phyloP scores from a whole-genome alignment of 2,113 vertebrate species.

The Taurulus bubalis region DNA sequence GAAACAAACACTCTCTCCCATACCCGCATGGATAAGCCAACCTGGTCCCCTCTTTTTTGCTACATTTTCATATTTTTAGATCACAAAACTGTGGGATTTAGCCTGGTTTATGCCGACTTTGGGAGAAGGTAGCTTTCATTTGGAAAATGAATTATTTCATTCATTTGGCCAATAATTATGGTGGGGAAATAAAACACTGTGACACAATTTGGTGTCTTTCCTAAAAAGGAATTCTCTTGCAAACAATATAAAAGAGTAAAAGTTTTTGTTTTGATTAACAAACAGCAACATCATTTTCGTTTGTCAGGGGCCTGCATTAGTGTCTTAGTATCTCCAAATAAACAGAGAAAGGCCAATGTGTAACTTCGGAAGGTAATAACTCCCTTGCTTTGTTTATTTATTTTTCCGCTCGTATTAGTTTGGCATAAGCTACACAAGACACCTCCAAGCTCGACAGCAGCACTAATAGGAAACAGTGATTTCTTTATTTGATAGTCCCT shows the following conservation, averaged over 20 bases:
- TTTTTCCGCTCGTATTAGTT: constrained; percentile 43
- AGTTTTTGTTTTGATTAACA: constrained; percentile 27
- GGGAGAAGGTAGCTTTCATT: constrained; percentile 31
- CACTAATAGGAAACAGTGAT: constrained; percentile 55
- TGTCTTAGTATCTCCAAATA: constrained; percentile 16
- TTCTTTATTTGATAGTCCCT: constrained; percentile 49
- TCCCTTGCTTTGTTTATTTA: constrained; percentile 17
- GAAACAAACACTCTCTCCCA: constrained; percentile 63
- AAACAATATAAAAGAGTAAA: constrained; percentile 12
- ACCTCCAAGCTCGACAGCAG: constrained; percentile 31
- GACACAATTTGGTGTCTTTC: constrained; percentile 43
- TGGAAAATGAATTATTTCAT: constrained; percentile 41
- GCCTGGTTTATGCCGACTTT: constrained; percentile 17
- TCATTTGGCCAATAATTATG: constrained; percentile 18
- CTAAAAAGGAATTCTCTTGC: constrained; percentile 18
- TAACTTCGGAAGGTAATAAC: constrained; percentile 45
- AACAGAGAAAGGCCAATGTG: constrained; percentile 28
- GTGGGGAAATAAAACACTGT: constrained; percentile 19
- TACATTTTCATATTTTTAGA: constrained; percentile 72
- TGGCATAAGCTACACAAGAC: constrained; percentile 29
- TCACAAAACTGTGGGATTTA: constrained; percentile 69
- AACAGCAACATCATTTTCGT: constrained; percentile 19
- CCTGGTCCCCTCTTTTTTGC: constrained; percentile 28
- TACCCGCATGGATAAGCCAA: constrained; percentile 65
- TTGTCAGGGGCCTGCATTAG: constrained; percentile 9